Percentiles rank a stretch among this genome's conserved stretches.
Conservation (phyloP, 2,113 vertebrate species). For the Caranx melampygus region DNA sequence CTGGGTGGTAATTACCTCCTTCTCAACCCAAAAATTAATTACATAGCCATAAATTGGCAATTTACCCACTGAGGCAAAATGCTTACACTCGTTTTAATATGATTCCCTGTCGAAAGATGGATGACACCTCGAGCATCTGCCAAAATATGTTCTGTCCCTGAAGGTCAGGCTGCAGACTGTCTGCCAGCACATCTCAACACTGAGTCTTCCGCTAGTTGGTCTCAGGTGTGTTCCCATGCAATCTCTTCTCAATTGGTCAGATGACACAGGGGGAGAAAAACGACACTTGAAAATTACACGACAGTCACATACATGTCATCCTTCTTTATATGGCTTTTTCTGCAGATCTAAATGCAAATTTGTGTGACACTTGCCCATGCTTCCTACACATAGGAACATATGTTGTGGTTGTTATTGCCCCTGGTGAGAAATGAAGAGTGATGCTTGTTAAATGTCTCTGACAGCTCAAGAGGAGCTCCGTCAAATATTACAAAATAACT, state of each 20-base stretch:
- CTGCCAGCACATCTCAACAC: slow-evolving; percentile 26
- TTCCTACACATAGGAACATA: not conserved
- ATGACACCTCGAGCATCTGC: slow-evolving; percentile 56
- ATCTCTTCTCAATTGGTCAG: slow-evolving; percentile 48
- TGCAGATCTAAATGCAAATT: not conserved
- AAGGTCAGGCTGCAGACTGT: slow-evolving; percentile 60
- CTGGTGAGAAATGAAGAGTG: not conserved
- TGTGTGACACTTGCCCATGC: slow-evolving; percentile 5
- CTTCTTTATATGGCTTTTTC: slow-evolving; percentile 38
- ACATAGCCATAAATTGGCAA: slow-evolving; percentile 74
- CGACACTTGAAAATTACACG: not conserved
- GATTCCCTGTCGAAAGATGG: slow-evolving; percentile 64
- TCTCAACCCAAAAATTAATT: slow-evolving; percentile 78
- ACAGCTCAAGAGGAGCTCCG: no score
- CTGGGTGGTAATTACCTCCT: slow-evolving; percentile 75
- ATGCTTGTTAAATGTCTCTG: not conserved
- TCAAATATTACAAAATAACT: no score
- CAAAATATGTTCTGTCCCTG: slow-evolving; percentile 54
- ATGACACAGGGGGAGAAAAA: slow-evolving; percentile 12
- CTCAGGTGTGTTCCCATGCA: slow-evolving; percentile 58
- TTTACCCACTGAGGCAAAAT: slow-evolving; percentile 71
- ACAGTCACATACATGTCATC: slow-evolving; percentile 37
- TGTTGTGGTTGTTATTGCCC: not conserved
- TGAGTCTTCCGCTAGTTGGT: slow-evolving; percentile 19
- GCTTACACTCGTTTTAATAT: slow-evolving; percentile 62